Evolutionary conservation across 1,140 invertebrate species (phyloP).

Genomic region (Pseudomyrmex dendroicus): DNA sequence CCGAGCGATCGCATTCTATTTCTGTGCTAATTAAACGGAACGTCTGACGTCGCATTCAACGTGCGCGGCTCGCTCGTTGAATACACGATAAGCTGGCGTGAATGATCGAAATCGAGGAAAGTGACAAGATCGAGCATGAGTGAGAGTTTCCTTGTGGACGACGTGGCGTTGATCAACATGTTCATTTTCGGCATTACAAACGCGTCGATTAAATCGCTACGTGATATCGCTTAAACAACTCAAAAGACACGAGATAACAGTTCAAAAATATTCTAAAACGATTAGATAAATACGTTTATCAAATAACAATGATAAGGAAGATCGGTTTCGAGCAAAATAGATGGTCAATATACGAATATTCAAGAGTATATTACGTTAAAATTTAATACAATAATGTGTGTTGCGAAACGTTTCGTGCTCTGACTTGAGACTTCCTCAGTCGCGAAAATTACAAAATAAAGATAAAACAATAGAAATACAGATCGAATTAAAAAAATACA

Average conservation of each 20-base stretch:
- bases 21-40: slow-evolving; percentile 42
- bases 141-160: background rate
- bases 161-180: background rate
- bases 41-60: slow-evolving; percentile 40
- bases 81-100: background rate
- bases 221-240: background rate
- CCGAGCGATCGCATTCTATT: slow-evolving; percentile 44
- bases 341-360: no score
- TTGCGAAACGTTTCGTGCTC: no score
- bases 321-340: no score
- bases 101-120: slow-evolving; percentile 13
- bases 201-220: background rate
- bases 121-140: background rate
- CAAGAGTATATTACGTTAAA: no score
- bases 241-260: background rate
- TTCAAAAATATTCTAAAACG: no score
- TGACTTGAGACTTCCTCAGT: no score
- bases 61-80: background rate
- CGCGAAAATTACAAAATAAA: no score
- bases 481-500: no score
- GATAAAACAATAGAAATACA: no score
- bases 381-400: no score
- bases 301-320: no score
- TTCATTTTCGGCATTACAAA: slow-evolving; percentile 21
- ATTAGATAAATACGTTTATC: no score